phyloP scores from a whole-genome alignment of 2,113 vertebrate genomes.

The Odocoileus hemionus region DNA sequence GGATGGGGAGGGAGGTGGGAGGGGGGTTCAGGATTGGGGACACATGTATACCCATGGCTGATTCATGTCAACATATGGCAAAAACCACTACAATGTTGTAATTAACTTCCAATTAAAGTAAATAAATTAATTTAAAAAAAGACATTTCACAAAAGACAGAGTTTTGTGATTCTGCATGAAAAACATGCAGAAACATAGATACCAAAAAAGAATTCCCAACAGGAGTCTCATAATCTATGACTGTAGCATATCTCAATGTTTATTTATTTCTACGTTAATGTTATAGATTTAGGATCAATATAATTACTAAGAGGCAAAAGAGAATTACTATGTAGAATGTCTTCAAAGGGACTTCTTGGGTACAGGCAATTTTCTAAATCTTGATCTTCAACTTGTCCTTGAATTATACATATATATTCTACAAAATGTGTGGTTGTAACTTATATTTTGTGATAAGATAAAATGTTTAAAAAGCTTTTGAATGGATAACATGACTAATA shows the following conservation, averaged over 20 bases:
- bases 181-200: background rate
- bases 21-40: background rate
- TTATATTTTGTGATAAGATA: background rate
- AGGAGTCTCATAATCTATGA: background rate
- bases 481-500: background rate
- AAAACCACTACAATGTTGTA: background rate
- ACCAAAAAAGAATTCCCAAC: background rate
- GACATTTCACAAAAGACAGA: background rate
- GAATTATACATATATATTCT: background rate
- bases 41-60: background rate
- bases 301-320: background rate
- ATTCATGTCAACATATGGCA: background rate
- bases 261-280: background rate
- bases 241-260: background rate
- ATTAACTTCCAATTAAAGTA: background rate
- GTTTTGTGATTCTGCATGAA: background rate
- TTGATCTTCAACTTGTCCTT: background rate
- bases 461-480: background rate
- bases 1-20: background rate
- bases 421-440: background rate
- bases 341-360: background rate
- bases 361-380: background rate
- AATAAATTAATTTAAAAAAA: background rate
- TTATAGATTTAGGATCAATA: background rate
- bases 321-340: background rate